Evolutionary conservation across 2,797 vertebrate genomes (phyloP), one percentile per base, ranked within the genome.

Genomic region (Schizopygopsis malacanthus): DNA sequence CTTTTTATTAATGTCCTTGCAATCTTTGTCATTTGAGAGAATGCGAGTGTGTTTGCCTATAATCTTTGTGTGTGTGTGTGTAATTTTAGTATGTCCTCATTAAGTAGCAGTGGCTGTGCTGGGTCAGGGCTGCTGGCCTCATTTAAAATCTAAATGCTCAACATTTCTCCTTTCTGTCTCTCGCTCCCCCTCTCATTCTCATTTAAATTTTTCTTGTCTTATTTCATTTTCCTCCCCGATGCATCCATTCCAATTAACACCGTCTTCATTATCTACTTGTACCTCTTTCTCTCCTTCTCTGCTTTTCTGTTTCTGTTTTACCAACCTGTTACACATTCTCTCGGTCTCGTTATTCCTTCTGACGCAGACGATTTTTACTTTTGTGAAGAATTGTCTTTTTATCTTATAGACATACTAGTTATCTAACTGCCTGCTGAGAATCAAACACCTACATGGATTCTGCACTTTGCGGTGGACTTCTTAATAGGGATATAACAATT

Each of bases 71-170:
- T 79, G 33, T 52, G 15, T 54, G 43, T 82, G 41, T 82, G 69
- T 86, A 87, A 86, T 87, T 87, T 88, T 87, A 87, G 81, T 85
- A 52, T 87, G 87, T 88, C 88, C 88, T 90, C 88, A 89, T 89
- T 90, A 88, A 86, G 84, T 70, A 79, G 85, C 73, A 28, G 85
- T 84, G 83, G 85, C 78, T 82, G 81, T 86, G 86, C 85, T 88
- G 87, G 90, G 85, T 84, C 80, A 89, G 72, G 83, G 86, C 88
- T 89, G 82, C 75, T 89, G 90, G 88, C 90, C 88, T 90, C 88
- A 89, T 90, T 90, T 90, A 88, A 88, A 89, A 87, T 73, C 86
- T 88, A 88, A 90, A 88, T 80, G 84, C 84, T 86, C 76, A 84
- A 84, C 83, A 85, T 88, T 88, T 84, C 71, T 87, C 70, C 84